Conservation (phyloP, 2,113 vertebrate genomes). For the Aegypius monachus region DNA sequence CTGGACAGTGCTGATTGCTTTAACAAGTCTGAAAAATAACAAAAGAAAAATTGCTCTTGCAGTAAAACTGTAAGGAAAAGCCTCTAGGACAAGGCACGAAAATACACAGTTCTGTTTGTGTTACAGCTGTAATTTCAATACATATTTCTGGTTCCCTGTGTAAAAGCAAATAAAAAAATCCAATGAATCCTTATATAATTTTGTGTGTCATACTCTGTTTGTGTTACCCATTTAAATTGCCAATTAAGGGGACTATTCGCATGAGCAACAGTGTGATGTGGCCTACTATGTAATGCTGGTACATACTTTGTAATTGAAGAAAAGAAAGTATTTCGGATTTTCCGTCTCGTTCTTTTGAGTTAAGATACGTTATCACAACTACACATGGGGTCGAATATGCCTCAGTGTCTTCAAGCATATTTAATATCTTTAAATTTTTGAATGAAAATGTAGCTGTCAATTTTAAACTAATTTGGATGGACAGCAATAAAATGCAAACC, state of each 20-base stretch:
- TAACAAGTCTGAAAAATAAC: constrained; percentile 50
- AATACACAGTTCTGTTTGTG: background rate
- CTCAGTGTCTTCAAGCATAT: constrained; percentile 67
- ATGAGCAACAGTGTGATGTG: background rate
- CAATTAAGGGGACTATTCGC: background rate
- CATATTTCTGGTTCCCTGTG: background rate
- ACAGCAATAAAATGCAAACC: constrained; percentile 85
- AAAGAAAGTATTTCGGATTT: constrained; percentile 1
- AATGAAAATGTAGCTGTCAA: constrained; percentile 85
- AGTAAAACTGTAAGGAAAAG: background rate
- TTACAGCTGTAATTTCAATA: background rate
- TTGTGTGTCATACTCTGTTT: constrained; percentile 14
- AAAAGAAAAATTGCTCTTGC: constrained; percentile 8
- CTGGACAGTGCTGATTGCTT: constrained; percentile 20
- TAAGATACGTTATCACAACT: background rate
- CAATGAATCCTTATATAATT: background rate
- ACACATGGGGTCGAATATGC: background rate
- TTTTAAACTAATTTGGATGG: constrained; percentile 87
- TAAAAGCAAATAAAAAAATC: constrained; percentile 16
- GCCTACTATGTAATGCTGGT: background rate
- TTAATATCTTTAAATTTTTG: constrained; percentile 75
- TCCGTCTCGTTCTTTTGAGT: background rate
- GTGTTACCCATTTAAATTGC: constrained; percentile 1
- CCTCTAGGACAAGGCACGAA: constrained; percentile 1
- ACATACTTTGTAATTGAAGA: background rate